Evolutionary conservation across 35 echinoderm and acorn worm species (phyloP), one percentile per base, ranked within the genome.

Genomic region (Apostichopus japonicus): DNA sequence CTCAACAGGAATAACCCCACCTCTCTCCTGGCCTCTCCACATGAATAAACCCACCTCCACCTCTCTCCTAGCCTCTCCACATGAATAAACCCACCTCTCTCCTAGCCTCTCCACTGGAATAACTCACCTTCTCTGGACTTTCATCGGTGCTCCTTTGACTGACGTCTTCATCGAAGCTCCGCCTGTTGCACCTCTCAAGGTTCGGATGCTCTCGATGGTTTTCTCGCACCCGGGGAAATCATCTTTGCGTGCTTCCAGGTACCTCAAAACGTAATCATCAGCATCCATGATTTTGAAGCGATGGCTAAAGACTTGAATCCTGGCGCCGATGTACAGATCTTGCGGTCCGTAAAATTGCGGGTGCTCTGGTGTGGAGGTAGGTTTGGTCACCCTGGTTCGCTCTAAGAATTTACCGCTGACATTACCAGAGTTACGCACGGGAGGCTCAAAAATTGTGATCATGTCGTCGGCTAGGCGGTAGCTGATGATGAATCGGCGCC

Each of bases 371-470:
- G 79, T 94, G 16, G 95, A 95, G 22, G 65, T 63, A 15, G 95
- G 97, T 77, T 96, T 96, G 54, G 95, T 95, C 55, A 96, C 95
- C 71, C 97, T 55, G 63, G 95, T 96, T 23, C 95, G 91, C 62
- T 96, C 95, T 8, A 94, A 90, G 94, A 96, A 96, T 73, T 94
- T 99, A 0, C 97, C 97, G 78, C 95, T 95, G 63, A 98, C 89
- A 62, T 93, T 99, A 56, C 97, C 95, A 16, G 95, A 96, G 89
- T 99, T 99, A 61, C 97, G 95, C 63, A 98, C 97, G 5, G 97
- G 97, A 0, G 97, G 97, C 80, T 98, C 97, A 59, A 93, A 98
- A 87, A 98, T 98, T 25, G 91, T 96, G 93, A 98, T 94, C 97
- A 98, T 98, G 88, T 98, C 97, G 54, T 98, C 97, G 33, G 97